A percentile compares a stretch with the other conserved stretches of the same genome.
Conservation (phyloP, 2,113 vertebrate genomes). For the Pseudopipra pipra region DNA sequence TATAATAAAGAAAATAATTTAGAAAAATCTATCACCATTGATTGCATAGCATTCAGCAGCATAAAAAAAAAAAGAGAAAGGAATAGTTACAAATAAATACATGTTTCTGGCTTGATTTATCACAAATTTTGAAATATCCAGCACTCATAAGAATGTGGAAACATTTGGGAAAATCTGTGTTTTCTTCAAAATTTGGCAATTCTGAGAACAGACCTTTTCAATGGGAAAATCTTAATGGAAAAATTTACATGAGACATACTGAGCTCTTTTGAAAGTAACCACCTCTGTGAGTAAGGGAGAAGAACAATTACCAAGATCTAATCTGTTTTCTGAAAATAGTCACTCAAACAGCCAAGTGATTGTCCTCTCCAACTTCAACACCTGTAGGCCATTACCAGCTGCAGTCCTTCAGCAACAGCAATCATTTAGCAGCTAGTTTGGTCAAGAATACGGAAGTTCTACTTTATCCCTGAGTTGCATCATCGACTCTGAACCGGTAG, state of each 20-base stretch:
- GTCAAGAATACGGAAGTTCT: not conserved
- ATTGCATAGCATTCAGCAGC: not conserved
- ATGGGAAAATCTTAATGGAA: not conserved
- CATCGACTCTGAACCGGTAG: not conserved
- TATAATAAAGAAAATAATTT: not conserved
- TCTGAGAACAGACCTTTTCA: not conserved
- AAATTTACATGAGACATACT: not conserved
- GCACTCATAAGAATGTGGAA: not conserved
- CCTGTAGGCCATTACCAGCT: not conserved
- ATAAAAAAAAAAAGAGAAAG: not conserved
- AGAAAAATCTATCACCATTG: not conserved
- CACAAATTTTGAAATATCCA: not conserved
- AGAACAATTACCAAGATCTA: not conserved
- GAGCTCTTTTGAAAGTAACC: not conserved
- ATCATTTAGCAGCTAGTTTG: not conserved
- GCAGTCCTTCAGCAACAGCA: not conserved
- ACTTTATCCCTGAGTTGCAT: not conserved
- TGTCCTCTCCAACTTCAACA: not conserved
- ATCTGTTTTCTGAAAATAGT: not conserved
- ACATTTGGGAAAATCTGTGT: not conserved
- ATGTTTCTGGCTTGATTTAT: not conserved
- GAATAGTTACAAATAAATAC: not conserved
- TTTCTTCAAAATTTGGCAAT: not conserved
- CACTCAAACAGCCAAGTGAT: not conserved
- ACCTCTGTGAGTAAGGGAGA: not conserved